Percentiles rank a stretch among this genome's conserved stretches.
These are phyloP conservation scores for Polydrusus pterygomalis DNA, from an alignment of 2,888 invertebrate species.

Conservation along the genomic window DNA sequence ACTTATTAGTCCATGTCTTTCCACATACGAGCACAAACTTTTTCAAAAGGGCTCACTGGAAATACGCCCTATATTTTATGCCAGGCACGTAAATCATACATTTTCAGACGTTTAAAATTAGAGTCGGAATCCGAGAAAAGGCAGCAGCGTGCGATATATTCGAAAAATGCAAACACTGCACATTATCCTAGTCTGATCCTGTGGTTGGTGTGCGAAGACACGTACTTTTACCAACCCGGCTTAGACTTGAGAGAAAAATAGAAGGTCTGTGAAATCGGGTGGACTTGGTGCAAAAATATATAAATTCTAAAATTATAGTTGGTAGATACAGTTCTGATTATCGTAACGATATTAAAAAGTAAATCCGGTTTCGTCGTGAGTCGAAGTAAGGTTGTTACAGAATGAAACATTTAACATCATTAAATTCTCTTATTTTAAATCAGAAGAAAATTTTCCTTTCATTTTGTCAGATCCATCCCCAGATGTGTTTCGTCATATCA, in stretches of 20 bases:
- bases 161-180: conserved; percentile 58
- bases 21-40: neutral
- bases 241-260: neutral
- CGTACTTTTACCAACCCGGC: conserved; percentile 28
- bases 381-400: no score
- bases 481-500: no score
- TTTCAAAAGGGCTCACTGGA: neutral
- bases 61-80: conserved; percentile 43
- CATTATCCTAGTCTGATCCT: conserved; percentile 38
- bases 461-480: no score
- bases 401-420: no score
- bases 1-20: conserved; percentile 3
- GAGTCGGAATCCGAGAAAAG: conserved; percentile 54
- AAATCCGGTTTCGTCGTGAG: no score
- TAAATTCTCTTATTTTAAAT: no score
- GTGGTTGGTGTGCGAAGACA: conserved; percentile 43
- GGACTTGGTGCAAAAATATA: neutral
- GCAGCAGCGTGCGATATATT: conserved; percentile 53
- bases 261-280: neutral
- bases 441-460: no score
- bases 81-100: conserved; percentile 56
- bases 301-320: no score
- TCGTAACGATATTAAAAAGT: no score
- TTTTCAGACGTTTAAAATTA: conserved; percentile 60
- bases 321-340: no score